Evolutionary conservation across 2,113 vertebrate genomes (phyloP), one percentile per base, ranked within the genome.

Genomic region (Megaleporinus macrocephalus): DNA sequence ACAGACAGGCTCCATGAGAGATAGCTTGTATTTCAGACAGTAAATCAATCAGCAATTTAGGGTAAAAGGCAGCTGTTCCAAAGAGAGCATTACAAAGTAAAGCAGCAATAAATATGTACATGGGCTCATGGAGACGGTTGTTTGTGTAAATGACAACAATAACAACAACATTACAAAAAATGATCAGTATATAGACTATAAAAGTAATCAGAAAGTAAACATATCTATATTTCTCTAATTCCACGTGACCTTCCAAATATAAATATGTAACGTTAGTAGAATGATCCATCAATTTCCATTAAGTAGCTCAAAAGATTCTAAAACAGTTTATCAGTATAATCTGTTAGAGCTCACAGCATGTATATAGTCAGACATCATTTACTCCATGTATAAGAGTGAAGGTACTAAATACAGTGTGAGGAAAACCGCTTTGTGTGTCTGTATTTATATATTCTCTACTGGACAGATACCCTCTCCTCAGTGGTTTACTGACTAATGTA

Each of bases 91-190:
- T 78, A 22, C 7, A 51, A 7, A 78, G 59, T 26, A 76, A 65
- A 49, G 72, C 72, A 55, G 72, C 51, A 22, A 74, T 74, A 18
- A 74, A 74, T 0, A 74, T 57, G 49, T 74, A 66, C 61, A 77
- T 66, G 2, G 62, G 61, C 26, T 77, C 61, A 68, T 78, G 76
- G 27, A 78, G 63, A n/a, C n/a, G 5, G 24, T 61, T 59, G 53
- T 75, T 24, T 59, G 53, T 24, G 26, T n/a, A 59, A n/a, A 75
- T 75, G 4, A 65, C 3, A 57, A 2, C 69, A 78, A 78, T 69
- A 0, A 78, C 76, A 69, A 69, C 20, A 41, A 1, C 6, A 41
- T 78, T 78, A 78, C 12, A 69, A 5, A 4, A 36, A 27, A 78
- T 69, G 3, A 78, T 78, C 12, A 49, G 3, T 0, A 69, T 3